Conservation (phyloP, 2,888 invertebrate species). For the Drosophila anceps region DNA sequence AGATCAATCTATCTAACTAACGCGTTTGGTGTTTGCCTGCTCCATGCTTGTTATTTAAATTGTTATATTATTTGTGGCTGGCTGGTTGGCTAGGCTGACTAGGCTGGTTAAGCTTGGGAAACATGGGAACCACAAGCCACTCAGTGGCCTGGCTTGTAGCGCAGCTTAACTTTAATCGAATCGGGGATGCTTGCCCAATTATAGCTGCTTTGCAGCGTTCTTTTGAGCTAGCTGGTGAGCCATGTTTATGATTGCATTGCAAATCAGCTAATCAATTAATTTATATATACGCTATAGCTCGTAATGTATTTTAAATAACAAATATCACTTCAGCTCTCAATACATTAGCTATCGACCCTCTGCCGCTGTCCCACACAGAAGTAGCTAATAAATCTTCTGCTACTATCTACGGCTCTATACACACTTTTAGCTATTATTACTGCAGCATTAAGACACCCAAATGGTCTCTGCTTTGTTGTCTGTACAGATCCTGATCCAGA, state of each 20-base stretch:
- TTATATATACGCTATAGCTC: background rate
- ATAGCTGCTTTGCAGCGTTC: slow-evolving; percentile 43
- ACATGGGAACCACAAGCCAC: slow-evolving; percentile 52
- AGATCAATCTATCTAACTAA: slow-evolving; percentile 82
- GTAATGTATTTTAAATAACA: slow-evolving; percentile 9
- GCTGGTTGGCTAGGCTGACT: slow-evolving; percentile 33
- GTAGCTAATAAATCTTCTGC: slow-evolving; percentile 71
- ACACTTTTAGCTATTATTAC: slow-evolving; percentile 77
- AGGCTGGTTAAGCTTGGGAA: slow-evolving; percentile 62
- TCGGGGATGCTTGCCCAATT: slow-evolving; percentile 59
- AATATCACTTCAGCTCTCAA: background rate
- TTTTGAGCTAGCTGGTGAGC: slow-evolving; percentile 47
- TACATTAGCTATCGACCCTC: background rate
- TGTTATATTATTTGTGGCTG: slow-evolving; percentile 79
- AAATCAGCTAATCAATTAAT: slow-evolving; percentile 66
- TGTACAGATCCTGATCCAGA: slow-evolving; percentile 70
- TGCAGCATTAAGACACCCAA: slow-evolving; percentile 77
- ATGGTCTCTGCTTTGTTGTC: slow-evolving; percentile 62
- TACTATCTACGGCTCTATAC: slow-evolving; percentile 64
- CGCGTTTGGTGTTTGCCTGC: slow-evolving; percentile 79
- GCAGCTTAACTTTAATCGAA: slow-evolving; percentile 75
- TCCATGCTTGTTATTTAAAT: slow-evolving; percentile 79
- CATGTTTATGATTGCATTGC: slow-evolving; percentile 62
- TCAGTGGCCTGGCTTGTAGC: slow-evolving; percentile 44
- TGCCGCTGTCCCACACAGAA: slow-evolving; percentile 3